Conservation (phyloP, 2,113 vertebrate species). For the Actenoides lindsayi region DNA sequence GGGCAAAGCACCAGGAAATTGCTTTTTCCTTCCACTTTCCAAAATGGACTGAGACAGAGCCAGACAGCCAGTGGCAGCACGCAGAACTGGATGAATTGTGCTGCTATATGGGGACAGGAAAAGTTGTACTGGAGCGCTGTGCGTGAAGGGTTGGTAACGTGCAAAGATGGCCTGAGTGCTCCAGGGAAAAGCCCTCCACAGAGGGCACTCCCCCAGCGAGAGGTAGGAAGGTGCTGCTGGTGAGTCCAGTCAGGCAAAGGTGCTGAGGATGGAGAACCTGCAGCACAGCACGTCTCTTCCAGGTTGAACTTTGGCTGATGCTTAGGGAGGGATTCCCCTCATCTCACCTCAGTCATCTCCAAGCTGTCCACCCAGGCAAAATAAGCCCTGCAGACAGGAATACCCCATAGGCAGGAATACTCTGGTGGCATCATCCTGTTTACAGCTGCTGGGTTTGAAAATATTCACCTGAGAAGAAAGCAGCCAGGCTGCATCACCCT, state of each 20-base stretch:
- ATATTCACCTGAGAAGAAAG: background rate
- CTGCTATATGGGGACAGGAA: background rate
- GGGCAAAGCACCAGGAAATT: background rate
- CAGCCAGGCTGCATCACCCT: background rate
- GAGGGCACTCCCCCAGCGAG: background rate
- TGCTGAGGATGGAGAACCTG: background rate
- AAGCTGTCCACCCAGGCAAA: background rate
- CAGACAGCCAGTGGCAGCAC: background rate
- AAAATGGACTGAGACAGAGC: background rate
- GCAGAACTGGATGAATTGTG: background rate
- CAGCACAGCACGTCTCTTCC: background rate
- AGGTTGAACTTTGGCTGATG: background rate
- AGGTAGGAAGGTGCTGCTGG: background rate
- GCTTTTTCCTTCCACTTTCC: background rate
- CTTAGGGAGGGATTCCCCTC: background rate
- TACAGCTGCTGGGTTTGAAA: background rate
- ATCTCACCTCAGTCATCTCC: background rate
- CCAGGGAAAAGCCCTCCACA: background rate
- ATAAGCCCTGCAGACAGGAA: background rate
- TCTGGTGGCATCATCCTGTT: background rate
- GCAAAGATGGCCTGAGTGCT: background rate
- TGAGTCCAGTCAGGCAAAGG: background rate
- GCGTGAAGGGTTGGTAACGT: background rate
- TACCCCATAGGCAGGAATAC: background rate
- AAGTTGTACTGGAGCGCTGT: rapidly evolving